Evolutionary conservation across 1,140 invertebrate species (phyloP).

Genomic region (Zaprionus inermis): DNA sequence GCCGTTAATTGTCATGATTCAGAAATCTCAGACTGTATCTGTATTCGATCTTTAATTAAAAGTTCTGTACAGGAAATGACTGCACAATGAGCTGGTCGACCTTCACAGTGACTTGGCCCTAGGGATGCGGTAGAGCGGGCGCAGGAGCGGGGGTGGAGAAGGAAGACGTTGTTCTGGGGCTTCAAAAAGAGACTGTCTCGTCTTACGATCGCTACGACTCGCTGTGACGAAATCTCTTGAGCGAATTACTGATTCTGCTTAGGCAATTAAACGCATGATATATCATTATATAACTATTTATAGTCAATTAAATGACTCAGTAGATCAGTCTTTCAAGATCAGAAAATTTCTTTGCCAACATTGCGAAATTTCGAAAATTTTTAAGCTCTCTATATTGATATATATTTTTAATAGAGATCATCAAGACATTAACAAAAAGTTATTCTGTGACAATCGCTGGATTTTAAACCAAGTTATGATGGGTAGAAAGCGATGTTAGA

Average conservation of each 20-base stretch:
- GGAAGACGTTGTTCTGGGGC: not conserved
- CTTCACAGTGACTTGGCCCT: slow-evolving; percentile 34
- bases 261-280: not conserved
- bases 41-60: slow-evolving; percentile 31
- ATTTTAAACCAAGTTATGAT: too few relatives aligned
- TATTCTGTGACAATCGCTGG: too few relatives aligned
- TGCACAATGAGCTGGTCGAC: slow-evolving; percentile 56
- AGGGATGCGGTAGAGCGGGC: not conserved
- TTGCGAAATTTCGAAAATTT: not conserved
- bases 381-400: too few relatives aligned
- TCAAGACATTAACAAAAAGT: too few relatives aligned
- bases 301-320: not conserved
- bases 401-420: too few relatives aligned
- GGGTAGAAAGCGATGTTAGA: too few relatives aligned
- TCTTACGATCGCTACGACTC: not conserved
- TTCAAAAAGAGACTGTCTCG: not conserved
- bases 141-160: too few relatives aligned
- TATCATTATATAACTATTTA: not conserved
- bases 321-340: too few relatives aligned
- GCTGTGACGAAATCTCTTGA: not conserved
- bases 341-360: too few relatives aligned
- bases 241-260: not conserved
- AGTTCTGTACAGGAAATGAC: slow-evolving; percentile 60
- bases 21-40: slow-evolving; percentile 51
- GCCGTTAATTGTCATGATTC: slow-evolving; percentile 50